Conservation (phyloP, 35 echinoderm and acorn worm species). For the Strongylocentrotus purpuratus region DNA sequence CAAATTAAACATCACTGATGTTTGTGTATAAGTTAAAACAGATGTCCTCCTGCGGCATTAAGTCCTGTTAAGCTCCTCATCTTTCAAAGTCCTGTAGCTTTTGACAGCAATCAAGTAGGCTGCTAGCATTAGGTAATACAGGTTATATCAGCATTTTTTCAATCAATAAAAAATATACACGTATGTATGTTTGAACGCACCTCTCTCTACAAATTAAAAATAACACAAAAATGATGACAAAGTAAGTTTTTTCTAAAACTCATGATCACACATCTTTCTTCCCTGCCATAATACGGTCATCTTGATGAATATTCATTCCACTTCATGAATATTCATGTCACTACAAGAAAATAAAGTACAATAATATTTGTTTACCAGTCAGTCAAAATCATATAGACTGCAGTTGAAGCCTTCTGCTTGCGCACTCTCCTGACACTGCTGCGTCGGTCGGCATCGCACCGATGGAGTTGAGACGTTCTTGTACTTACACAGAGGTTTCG, state of each 20-base stretch:
- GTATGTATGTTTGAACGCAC: background rate
- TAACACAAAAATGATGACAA: background rate
- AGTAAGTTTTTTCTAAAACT: background rate
- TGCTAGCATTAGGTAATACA: background rate
- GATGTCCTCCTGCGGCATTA: background rate
- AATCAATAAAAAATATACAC: background rate
- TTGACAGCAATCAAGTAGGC: background rate
- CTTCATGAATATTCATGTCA: too few relatives aligned
- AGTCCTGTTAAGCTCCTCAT: background rate
- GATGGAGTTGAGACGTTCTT: background rate
- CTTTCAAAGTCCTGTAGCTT: background rate
- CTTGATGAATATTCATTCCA: background rate
- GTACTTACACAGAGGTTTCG: constrained; percentile 20
- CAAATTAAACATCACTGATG: background rate
- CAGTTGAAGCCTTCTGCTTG: background rate
- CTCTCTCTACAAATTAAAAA: background rate
- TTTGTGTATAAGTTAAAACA: background rate
- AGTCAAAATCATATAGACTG: too few relatives aligned
- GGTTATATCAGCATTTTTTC: background rate
- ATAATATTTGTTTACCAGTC: background rate
- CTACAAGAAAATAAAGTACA: constrained; percentile 4
- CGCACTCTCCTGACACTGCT: background rate
- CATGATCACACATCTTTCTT: background rate
- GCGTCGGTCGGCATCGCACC: background rate
- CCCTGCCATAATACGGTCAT: background rate